phyloP scores from a whole-genome alignment of 2,888 invertebrate species.

The Lepidonotus clava region DNA sequence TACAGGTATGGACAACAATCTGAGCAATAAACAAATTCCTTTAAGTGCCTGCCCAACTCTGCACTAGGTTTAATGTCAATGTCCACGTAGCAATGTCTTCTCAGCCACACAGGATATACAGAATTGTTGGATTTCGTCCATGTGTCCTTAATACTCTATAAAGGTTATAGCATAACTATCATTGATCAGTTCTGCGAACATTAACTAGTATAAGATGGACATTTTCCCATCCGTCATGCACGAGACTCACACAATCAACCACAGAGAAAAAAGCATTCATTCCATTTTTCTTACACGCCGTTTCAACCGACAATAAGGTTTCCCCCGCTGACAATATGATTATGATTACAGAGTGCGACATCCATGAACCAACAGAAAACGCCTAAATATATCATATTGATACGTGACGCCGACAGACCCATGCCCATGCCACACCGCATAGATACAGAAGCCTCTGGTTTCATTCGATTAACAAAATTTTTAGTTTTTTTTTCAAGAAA shows the following conservation, averaged over 20 bases:
- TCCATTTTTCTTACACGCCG: not conserved
- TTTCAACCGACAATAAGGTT: not conserved
- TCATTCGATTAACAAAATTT: not conserved
- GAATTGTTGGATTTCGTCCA: constrained; percentile 1
- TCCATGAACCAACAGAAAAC: constrained; percentile 20
- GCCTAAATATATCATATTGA: not conserved
- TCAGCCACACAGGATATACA: constrained; percentile 24
- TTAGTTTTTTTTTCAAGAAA: not conserved
- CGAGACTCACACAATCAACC: not conserved
- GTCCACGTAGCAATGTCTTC: constrained; percentile 27
- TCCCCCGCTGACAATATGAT: not conserved
- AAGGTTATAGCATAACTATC: constrained; percentile 40
- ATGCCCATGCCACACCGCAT: constrained; percentile 5
- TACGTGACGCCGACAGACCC: not conserved
- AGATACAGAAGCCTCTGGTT: not conserved
- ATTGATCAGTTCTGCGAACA: constrained; percentile 9
- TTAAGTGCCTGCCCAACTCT: not conserved
- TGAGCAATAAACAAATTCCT: constrained; percentile 31
- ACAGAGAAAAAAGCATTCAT: not conserved
- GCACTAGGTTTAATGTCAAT: not conserved
- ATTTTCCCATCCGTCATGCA: not conserved
- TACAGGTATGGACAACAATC: constrained; percentile 31
- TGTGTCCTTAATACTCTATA: constrained; percentile 12
- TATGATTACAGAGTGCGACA: not conserved
- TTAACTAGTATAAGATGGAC: constrained; percentile 31